A percentile compares a stretch with the other conserved stretches of the same genome.
These are phyloP conservation scores for Sphaeridia pumilis DNA, from an alignment of 2,888 invertebrate species.

Conservation along the genomic window DNA sequence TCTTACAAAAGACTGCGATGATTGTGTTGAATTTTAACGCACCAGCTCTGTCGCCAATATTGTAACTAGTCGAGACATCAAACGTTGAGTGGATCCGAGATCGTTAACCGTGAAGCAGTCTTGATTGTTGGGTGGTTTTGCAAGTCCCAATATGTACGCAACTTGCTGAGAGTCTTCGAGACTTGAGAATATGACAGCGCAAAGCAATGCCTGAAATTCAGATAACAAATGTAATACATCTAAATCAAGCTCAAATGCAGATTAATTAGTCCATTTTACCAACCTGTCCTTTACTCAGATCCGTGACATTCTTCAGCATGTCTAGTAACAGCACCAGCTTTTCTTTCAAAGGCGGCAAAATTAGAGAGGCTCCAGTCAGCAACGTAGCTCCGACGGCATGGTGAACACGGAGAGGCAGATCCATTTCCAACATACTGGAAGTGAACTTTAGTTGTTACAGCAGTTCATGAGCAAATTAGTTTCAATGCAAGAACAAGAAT, in stretches of 20 bases:
- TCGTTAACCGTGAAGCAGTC: slow-evolving; percentile 25
- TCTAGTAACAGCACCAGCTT: slow-evolving; percentile 49
- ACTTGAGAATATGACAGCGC: slow-evolving; percentile 50
- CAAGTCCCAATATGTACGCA: slow-evolving; percentile 47
- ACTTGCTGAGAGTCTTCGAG: slow-evolving; percentile 51
- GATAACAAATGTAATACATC: not conserved
- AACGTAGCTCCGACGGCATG: slow-evolving; percentile 48
- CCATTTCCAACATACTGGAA: slow-evolving; percentile 31
- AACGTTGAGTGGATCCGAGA: slow-evolving; percentile 23
- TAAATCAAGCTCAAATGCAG: not conserved
- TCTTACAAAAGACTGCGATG: slow-evolving; percentile 3
- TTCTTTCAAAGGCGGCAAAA: slow-evolving; percentile 49
- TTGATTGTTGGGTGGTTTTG: slow-evolving; percentile 30
- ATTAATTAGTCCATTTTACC: slow-evolving; percentile 4
- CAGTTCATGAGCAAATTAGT: not conserved
- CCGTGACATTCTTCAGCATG: slow-evolving; percentile 46
- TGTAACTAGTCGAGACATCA: slow-evolving; percentile 26
- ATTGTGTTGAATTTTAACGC: not conserved
- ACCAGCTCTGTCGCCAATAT: slow-evolving; percentile 25
- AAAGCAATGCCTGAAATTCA: slow-evolving; percentile 44
- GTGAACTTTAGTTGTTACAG: not conserved
- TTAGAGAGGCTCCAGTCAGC: slow-evolving; percentile 48
- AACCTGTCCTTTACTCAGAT: slow-evolving; percentile 49
- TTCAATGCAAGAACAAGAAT: slow-evolving; percentile 1
- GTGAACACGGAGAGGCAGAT: slow-evolving; percentile 43